These are phyloP conservation scores for Pseudorhiza aurosa DNA, from an alignment of 30 jellyfish, hydroid and myxozoan genomes.

Conservation along the genomic window DNA sequence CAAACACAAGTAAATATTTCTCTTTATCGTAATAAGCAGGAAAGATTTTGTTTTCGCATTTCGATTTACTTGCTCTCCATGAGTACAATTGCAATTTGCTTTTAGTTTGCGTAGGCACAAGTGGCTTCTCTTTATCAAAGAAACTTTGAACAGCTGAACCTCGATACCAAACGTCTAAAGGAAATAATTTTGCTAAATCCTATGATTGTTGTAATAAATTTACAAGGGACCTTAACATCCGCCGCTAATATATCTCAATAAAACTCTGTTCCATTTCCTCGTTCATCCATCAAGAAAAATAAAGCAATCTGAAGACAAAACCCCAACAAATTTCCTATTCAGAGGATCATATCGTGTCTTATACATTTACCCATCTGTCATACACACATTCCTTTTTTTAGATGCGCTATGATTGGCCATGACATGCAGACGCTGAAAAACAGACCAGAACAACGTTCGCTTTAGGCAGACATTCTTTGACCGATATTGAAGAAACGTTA, in stretches of 20 bases:
- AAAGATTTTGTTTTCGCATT: not conserved
- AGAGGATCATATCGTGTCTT: not conserved
- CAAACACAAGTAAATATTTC: too few species aligned
- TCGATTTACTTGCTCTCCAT: not conserved
- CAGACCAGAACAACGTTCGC: too few species aligned
- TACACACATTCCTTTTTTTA: too few species aligned
- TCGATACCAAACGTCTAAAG: not conserved
- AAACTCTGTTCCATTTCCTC: not conserved
- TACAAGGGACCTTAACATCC: not conserved
- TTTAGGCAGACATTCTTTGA: too few species aligned
- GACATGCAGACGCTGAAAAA: too few species aligned
- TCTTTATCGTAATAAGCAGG: too few species aligned
- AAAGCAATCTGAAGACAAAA: not conserved
- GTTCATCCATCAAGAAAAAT: not conserved
- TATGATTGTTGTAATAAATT: not conserved
- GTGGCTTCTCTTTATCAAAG: constrained; percentile 42
- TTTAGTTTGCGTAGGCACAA: constrained; percentile 28
- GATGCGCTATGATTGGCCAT: too few species aligned
- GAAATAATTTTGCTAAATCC: not conserved
- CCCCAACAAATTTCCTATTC: not conserved
- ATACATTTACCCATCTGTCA: too few species aligned
- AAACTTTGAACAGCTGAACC: constrained; percentile 56
- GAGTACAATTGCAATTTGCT: constrained; percentile 1
- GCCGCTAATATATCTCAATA: not conserved
- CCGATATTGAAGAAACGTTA: too few species aligned